Conservation (phyloP, 2,113 vertebrate genomes). For the Synchiropus splendidus region DNA sequence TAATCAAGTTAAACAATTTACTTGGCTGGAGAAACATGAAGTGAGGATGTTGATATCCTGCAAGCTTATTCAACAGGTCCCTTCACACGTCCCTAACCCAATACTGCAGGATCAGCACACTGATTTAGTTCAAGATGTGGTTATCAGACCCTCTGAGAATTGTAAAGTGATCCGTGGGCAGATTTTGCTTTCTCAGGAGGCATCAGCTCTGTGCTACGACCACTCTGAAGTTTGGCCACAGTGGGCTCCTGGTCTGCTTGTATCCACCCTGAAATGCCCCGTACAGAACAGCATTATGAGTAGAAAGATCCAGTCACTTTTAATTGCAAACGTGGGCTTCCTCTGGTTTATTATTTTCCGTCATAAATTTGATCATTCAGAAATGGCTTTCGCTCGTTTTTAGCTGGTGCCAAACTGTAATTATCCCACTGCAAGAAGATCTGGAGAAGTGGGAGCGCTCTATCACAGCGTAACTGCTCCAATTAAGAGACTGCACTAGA, state of each 20-base stretch:
- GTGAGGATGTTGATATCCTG: constrained; percentile 59
- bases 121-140: constrained; percentile 60
- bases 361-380: constrained; percentile 37
- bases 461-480: constrained; percentile 44
- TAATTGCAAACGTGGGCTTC: constrained; percentile 26
- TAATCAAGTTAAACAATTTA: constrained; percentile 64
- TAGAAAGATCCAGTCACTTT: too few relatives aligned
- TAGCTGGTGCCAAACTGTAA: constrained; percentile 42
- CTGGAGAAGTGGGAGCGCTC: constrained; percentile 33
- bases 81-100: constrained; percentile 63
- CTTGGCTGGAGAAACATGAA: constrained; percentile 44
- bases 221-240: background rate
- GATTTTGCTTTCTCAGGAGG: constrained; percentile 59
- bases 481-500: constrained; percentile 37
- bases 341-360: constrained; percentile 55
- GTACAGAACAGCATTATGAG: too few relatives aligned
- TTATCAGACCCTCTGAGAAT: constrained; percentile 66
- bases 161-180: constrained; percentile 60
- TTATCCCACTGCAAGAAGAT: constrained; percentile 38
- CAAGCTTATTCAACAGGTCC: constrained; percentile 54
- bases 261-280: too few relatives aligned
- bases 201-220: constrained; percentile 42
- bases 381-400: constrained; percentile 44
- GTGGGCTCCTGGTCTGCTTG: background rate
- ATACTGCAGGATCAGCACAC: constrained; percentile 52